phyloP scores from a whole-genome alignment of 2,888 invertebrate genomes.

The Nectonema munidae region DNA sequence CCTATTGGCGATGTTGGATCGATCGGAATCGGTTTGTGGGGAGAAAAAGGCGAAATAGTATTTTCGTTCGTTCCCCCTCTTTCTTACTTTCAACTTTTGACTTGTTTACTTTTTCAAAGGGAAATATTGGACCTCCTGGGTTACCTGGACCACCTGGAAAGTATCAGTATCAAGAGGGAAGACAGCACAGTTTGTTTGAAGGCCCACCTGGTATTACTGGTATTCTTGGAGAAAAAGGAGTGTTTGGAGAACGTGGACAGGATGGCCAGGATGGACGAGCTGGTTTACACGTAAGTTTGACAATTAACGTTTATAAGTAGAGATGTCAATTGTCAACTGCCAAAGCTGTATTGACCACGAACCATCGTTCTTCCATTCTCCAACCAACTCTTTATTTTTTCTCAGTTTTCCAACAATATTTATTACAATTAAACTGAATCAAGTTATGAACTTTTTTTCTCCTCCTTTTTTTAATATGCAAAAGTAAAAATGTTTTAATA shows the following conservation, averaged over 20 bases:
- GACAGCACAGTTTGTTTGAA: conserved; percentile 14
- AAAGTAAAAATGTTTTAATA: too few species aligned
- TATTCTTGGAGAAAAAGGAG: conserved; percentile 22
- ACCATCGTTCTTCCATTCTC: too few species aligned
- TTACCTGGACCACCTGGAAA: conserved; percentile 20
- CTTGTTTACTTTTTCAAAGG: conserved; percentile 10
- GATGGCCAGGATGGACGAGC: conserved; percentile 19
- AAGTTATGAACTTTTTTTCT: too few species aligned
- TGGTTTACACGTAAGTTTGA: conserved; percentile 14
- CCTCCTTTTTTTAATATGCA: too few species aligned
- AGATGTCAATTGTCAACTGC: too few species aligned
- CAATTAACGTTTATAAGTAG: too few species aligned
- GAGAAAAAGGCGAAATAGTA: conserved; percentile 9
- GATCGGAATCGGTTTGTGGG: conserved; percentile 24
- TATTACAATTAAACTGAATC: too few species aligned
- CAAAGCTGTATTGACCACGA: too few species aligned
- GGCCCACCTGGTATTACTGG: conserved; percentile 30
- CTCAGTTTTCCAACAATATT: too few species aligned
- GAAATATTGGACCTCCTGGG: conserved; percentile 29
- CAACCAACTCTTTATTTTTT: too few species aligned
- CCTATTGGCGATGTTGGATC: conserved; percentile 28
- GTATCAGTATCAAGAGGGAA: conserved; percentile 10
- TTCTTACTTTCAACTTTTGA: not conserved
- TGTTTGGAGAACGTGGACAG: conserved; percentile 18
- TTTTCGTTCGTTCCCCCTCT: not conserved